Evolutionary conservation across 2,797 vertebrate genomes (phyloP).

Genomic region (Sebastolobus alascanus): DNA sequence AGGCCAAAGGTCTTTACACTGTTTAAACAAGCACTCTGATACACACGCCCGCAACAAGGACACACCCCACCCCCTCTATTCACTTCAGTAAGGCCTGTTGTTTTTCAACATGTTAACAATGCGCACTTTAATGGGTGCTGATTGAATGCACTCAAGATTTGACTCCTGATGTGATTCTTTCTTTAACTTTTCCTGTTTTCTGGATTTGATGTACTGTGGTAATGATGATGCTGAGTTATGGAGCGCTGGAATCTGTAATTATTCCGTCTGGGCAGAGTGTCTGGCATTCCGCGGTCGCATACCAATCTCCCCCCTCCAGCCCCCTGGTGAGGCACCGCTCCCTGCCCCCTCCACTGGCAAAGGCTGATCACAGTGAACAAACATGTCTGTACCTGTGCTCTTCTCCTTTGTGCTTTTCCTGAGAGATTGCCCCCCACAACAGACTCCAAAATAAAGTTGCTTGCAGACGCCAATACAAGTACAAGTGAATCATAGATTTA

Average conservation of each 20-base stretch:
- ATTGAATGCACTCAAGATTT: neutral
- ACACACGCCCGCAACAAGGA: constrained; percentile 35
- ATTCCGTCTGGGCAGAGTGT: constrained; percentile 85
- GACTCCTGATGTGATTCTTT: neutral
- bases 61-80: constrained; percentile 49
- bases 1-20: constrained; percentile 78
- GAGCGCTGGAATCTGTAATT: constrained; percentile 83
- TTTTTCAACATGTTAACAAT: constrained; percentile 32
- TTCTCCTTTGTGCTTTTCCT: constrained; percentile 47
- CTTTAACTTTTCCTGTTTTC: constrained; percentile 30
- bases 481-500: constrained; percentile 17
- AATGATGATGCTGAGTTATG: constrained; percentile 70
- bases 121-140: neutral
- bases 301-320: constrained; percentile 78
- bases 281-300: constrained; percentile 89
- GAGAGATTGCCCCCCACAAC: constrained; percentile 9
- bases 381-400: constrained; percentile 79
- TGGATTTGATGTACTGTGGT: constrained; percentile 75
- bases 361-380: constrained; percentile 70
- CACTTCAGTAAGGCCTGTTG: constrained; percentile 25
- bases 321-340: constrained; percentile 73
- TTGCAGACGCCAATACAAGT: neutral
- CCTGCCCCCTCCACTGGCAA: constrained; percentile 67
- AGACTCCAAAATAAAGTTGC: neutral
- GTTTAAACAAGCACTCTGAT: constrained; percentile 70